Percentiles rank a stretch among this genome's conserved stretches.
Evolutionary conservation across 2,797 vertebrate species (phyloP).

Genomic region (Tinamus major): DNA sequence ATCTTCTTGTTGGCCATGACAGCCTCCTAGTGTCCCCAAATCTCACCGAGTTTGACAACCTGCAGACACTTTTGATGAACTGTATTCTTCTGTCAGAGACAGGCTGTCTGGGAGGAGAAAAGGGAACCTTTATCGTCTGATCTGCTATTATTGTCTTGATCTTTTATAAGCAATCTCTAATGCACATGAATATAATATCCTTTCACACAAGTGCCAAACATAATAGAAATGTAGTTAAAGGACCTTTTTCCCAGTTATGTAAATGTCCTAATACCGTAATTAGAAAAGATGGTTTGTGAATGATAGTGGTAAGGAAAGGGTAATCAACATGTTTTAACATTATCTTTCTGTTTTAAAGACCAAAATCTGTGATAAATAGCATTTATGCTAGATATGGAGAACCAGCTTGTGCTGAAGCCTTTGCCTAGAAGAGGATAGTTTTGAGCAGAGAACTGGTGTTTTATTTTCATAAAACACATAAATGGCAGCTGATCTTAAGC

Average conservation of each 20-base stretch:
- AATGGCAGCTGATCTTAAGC: constrained; percentile 80
- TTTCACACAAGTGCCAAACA: constrained; percentile 86
- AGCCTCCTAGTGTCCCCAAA: constrained; percentile 84
- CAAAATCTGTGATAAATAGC: constrained; percentile 75
- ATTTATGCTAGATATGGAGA: constrained; percentile 68
- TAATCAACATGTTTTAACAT: constrained; percentile 82
- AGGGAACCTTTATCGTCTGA: constrained; percentile 84
- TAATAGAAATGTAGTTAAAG: constrained; percentile 85
- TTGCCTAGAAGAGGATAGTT: constrained; percentile 77
- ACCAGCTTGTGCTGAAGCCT: constrained; percentile 73
- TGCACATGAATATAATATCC: constrained; percentile 86
- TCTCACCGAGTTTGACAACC: constrained; percentile 91
- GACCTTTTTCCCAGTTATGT: constrained; percentile 82
- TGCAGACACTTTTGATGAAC: constrained; percentile 94
- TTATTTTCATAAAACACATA: constrained; percentile 83
- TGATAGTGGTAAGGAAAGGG: constrained; percentile 78
- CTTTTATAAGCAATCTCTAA: constrained; percentile 87
- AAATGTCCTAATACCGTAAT: constrained; percentile 83
- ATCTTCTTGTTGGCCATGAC: constrained; percentile 90
- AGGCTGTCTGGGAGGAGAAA: constrained; percentile 88
- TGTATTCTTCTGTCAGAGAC: constrained; percentile 92
- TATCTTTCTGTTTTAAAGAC: constrained; percentile 80
- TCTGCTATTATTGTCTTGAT: constrained; percentile 87
- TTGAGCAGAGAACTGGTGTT: constrained; percentile 72
- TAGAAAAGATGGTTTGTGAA: constrained; percentile 84